Percentiles rank a stretch among this genome's conserved stretches.
Conservation (phyloP, 1,140 invertebrate genomes). For the Dryas iulia region DNA sequence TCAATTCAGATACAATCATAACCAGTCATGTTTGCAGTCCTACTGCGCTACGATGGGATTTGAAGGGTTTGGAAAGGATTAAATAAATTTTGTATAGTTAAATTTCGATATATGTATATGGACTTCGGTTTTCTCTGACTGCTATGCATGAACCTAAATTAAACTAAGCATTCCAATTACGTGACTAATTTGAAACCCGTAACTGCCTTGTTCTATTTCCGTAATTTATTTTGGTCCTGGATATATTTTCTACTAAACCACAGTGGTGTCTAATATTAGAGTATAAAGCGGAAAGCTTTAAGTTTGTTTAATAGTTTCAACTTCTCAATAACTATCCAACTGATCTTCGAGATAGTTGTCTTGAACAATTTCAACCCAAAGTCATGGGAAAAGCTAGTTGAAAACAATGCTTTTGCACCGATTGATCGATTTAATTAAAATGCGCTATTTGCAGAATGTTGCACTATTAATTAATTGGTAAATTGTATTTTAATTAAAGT, state of each 20-base stretch:
- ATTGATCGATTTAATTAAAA: neutral
- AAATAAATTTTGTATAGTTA: too few relatives aligned
- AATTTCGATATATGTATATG: too few relatives aligned
- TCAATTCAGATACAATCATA: too few relatives aligned
- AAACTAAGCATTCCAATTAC: too few relatives aligned
- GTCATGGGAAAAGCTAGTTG: neutral
- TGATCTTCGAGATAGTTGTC: neutral
- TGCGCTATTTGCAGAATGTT: neutral
- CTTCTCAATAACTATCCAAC: neutral
- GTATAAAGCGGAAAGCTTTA: neutral
- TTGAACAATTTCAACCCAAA: neutral
- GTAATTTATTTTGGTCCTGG: neutral
- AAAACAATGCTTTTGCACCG: conserved; percentile 1
- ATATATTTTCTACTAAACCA: neutral
- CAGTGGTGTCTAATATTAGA: neutral
- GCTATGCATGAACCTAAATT: too few relatives aligned
- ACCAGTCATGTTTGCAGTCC: too few relatives aligned
- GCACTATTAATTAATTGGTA: neutral
- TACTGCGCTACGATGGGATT: too few relatives aligned
- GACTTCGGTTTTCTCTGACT: too few relatives aligned
- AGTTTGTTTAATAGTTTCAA: conserved; percentile 2
- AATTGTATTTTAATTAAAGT: too few relatives aligned
- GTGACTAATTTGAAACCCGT: too few relatives aligned
- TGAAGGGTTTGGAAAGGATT: too few relatives aligned
- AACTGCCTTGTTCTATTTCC: too few relatives aligned